phyloP scores from a whole-genome alignment of 1,140 invertebrate species.

The Calephelis nemesis region DNA sequence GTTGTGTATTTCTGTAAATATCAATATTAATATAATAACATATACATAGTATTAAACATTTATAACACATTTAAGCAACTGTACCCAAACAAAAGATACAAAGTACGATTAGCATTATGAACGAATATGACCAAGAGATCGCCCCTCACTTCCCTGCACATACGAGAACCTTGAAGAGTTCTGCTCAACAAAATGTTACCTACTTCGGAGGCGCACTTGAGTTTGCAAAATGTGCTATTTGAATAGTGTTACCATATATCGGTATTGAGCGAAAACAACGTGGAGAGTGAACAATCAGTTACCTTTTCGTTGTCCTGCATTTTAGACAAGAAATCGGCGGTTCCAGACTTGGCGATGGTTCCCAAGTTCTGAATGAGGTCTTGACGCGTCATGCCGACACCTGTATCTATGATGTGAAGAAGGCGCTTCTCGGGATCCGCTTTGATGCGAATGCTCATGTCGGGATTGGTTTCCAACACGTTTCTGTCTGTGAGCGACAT shows the following conservation, averaged over 20 bases:
- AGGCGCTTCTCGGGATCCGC: conserved; percentile 97
- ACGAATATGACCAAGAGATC: too few relatives aligned
- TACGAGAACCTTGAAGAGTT: too few relatives aligned
- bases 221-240: not conserved
- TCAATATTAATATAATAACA: too few relatives aligned
- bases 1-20: too few relatives aligned
- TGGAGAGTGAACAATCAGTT: not conserved
- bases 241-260: not conserved
- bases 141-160: too few relatives aligned
- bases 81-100: too few relatives aligned
- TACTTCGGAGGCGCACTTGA: too few relatives aligned
- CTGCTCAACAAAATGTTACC: too few relatives aligned
- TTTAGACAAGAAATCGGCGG: conserved; percentile 97
- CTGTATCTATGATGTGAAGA: conserved; percentile 97
- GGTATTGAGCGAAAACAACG: too few relatives aligned
- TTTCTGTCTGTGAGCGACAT: conserved; percentile 93
- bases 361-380: conserved; percentile 98
- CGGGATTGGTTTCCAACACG: conserved; percentile 88
- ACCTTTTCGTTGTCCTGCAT: conserved; percentile 86
- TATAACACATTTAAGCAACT: too few relatives aligned
- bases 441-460: conserved; percentile 96
- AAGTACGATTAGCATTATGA: too few relatives aligned
- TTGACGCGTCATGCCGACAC: conserved; percentile 98
- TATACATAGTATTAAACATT: too few relatives aligned
- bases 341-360: conserved; percentile 99